These are phyloP conservation scores for Drosophila sordidapex DNA, from an alignment of 2,888 invertebrate species.

Conservation along the genomic window DNA sequence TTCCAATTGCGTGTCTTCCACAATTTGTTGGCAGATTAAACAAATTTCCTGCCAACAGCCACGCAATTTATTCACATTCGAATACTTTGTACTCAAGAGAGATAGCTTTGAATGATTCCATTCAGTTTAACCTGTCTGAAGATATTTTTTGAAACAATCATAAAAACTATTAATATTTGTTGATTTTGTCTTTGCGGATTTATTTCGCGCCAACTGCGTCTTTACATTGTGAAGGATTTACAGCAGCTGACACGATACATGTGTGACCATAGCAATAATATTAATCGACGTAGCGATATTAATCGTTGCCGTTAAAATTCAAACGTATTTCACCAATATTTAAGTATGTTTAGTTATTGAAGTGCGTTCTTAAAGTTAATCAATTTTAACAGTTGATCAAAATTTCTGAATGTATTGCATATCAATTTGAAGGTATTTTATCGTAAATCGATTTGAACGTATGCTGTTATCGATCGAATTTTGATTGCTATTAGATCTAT, in stretches of 20 bases:
- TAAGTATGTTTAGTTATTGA: neutral
- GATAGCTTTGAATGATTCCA: slow-evolving; percentile 29
- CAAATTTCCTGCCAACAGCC: slow-evolving; percentile 80
- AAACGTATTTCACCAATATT: neutral
- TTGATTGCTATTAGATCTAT: too few relatives aligned
- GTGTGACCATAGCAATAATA: too few relatives aligned
- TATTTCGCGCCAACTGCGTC: too few relatives aligned
- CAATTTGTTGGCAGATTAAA: slow-evolving; percentile 80
- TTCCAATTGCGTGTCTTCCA: slow-evolving; percentile 75
- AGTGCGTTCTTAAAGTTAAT: neutral
- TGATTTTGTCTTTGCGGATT: too few relatives aligned
- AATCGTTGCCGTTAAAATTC: too few relatives aligned
- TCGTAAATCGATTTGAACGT: neutral
- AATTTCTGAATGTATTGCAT: neutral
- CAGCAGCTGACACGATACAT: too few relatives aligned
- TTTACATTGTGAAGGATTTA: too few relatives aligned
- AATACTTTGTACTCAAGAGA: slow-evolving; percentile 13
- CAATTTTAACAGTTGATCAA: neutral
- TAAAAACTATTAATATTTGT: too few relatives aligned
- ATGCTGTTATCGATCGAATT: neutral
- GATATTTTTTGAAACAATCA: neutral
- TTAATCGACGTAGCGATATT: too few relatives aligned
- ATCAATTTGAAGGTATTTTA: neutral
- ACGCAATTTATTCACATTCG: slow-evolving; percentile 69
- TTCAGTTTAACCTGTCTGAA: slow-evolving; percentile 8